Base-by-base conservation (phyloP, 2,113 vertebrate species). In the Oncorhynchus clarkii region DNA sequence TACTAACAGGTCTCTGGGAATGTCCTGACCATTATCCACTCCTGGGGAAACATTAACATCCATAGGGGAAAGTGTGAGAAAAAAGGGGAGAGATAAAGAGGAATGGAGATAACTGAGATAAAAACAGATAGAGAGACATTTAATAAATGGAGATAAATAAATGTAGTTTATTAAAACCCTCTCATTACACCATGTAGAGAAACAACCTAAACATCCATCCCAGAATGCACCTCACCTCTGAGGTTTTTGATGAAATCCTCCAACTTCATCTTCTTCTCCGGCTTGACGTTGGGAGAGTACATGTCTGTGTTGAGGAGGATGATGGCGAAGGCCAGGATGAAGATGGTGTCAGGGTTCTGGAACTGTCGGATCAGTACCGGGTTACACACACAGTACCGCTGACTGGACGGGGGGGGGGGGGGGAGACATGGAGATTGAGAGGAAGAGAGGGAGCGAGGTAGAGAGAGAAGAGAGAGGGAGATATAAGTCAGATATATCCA, bases 271-370 rank as follows among this genome's bases (percentile, higher is more conserved):
- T 99, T 99, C 86, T 96, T 93, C 92, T 99, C 97, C 0, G 96
- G 90, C 89, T 99, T 99, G 79, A 99, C 96, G 24, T 95, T 99
- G 80, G 97, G 97, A 86, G 97, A 99, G 93, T 99, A 99, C 97
- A 99, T 99, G 78, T 99, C 97, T 0, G 97, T 99, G 92, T 99
- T 99, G 85, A 99, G 96, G 48, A 98, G 96, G 89, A 99, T 98
- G 89, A 98, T 97, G 84, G 97, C 97, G 34, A 99, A 99, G 78
- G 97, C 97, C 90, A 99, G 88, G 89, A 99, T 98, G 93, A 99
- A 99, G 93, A 99, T 98, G 86, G 97, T 99, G 89, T 99, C 97
- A 0, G 97, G 97, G 86, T 99, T 99, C 86, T 96, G 97, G 91
- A 98, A 99, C 91, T 99, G 97, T n/a, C 96, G 95, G 66, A 99